phyloP scores from a whole-genome alignment of 1,140 invertebrate genomes.

The Hirudo medicinalis region DNA sequence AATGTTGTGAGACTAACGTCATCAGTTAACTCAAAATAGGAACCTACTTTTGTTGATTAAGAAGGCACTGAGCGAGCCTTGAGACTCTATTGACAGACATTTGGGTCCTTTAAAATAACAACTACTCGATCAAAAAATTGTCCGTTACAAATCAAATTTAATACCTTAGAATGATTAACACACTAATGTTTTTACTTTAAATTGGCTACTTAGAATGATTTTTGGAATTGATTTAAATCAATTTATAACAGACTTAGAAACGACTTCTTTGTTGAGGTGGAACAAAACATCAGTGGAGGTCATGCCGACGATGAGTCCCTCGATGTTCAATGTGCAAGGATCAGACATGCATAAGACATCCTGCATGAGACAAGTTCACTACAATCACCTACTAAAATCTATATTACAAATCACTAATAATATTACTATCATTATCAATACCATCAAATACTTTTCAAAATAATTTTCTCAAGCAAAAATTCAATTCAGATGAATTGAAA shows the following conservation, averaged over 20 bases:
- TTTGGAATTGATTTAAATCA: not conserved
- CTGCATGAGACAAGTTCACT: not conserved
- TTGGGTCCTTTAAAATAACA: not conserved
- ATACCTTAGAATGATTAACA: too few species aligned
- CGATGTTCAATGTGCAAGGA: conserved; percentile 62
- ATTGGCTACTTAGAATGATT: not conserved
- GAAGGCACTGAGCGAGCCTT: not conserved
- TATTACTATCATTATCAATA: not conserved
- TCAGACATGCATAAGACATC: conserved; percentile 49
- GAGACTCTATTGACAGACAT: not conserved
- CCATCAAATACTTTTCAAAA: not conserved
- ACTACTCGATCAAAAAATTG: conserved; percentile 22
- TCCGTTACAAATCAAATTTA: not conserved
- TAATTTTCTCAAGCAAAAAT: not conserved
- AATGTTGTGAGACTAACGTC: not conserved
- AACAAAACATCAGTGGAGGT: conserved; percentile 69
- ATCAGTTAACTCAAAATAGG: conserved; percentile 25
- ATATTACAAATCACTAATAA: too few species aligned
- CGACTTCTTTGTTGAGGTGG: conserved; percentile 63
- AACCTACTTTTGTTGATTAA: not conserved
- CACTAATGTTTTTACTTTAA: not conserved
- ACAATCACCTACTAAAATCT: not conserved
- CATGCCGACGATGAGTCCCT: conserved; percentile 59
- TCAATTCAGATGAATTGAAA: not conserved
- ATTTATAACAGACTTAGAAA: conserved; percentile 51